Base-by-base conservation (phyloP, 1,140 invertebrate genomes). In the Grapholita molesta region DNA sequence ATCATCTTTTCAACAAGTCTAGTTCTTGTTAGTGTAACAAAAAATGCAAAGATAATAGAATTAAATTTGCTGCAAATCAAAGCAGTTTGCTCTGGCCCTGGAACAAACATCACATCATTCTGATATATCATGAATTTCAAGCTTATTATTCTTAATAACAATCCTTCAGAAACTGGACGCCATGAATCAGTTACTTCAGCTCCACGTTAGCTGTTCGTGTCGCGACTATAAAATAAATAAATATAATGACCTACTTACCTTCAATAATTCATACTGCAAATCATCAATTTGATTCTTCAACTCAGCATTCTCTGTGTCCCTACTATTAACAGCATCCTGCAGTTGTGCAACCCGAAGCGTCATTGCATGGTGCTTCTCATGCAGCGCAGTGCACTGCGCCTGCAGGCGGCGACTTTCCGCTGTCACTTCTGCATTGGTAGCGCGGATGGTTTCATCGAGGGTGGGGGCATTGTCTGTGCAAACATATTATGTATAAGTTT, bases 231-330 rank as follows among this genome's bases (percentile, higher is more conserved):
- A n/a, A n/a, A n/a, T n/a, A n/a, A n/a, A n/a, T n/a, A n/a, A 4
- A 30, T 7, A 30, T 30, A 3, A 30, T 4, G 28, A 30, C 7
- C 30, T 8, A 55, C 23, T 25, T 53, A 91, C 91, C 93, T 98
- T 98, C 78, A 97, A 95, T 21, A 98, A 90, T 85, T 99, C 97
- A 87, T 99, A 99, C 83, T 99, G 97, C 32, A 99, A 88, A 90
- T 99, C 98, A 86, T 99, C 98, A 52, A 99, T 96, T 92, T 98
- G 97, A 92, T 99, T 99, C 86, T 97, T 96, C 38, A 99, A 92
- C 85, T 99, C 98, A 23, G 98, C 98, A 70, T 96, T 97, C 91
- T 98, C 96, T 0, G 98, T 99, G 91, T 99, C 98, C 80, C 97
- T 95, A 23, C 96, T 96, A 30, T 96, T 97, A 65, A 99, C 93